Base-by-base conservation (phyloP, 2,888 invertebrate species). In the Norana najaformis region DNA sequence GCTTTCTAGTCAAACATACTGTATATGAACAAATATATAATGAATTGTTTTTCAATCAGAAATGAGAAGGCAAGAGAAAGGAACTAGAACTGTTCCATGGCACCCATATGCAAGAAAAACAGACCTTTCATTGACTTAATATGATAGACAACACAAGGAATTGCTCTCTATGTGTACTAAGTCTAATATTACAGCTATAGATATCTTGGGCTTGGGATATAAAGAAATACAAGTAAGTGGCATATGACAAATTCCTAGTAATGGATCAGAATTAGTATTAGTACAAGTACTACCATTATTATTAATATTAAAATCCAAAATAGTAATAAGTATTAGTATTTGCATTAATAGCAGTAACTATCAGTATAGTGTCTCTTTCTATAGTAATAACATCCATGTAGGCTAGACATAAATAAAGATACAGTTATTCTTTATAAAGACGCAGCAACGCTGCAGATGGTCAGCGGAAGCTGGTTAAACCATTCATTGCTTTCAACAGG, bases 1-100 rank as follows among this genome's bases (percentile, higher is more conserved):
- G 69, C 30, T 69, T n/a, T 53, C 30, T 53, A 53, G 53, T 13
- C n/a, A 69, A n/a, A n/a, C 69, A 69, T 69, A 69, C 69, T 69
- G 11, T 69, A n/a, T n/a, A 30, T 0, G n/a, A 69, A 69, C 3
- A n/a, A n/a, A n/a, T n/a, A n/a, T n/a, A 69, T 5, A 69, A 69
- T n/a, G 69, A 69, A 69, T 11, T 69, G 69, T n/a, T 16, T 69
- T n/a, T 30, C n/a, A 13, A 69, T 69, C 69, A n/a, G 69, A 69
- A n/a, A 69, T 30, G n/a, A 30, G n/a, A n/a, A 69, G 69, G 69
- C 4, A 69, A 30, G n/a, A 6, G n/a, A 69, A n/a, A 6, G 69
- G 69, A n/a, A 69, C 69, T n/a, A 30, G 69, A 69, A n/a, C 69
- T 69, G n/a, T 69, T n/a, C 69, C 69, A 69, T 69, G 69, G n/a